Evolutionary conservation across 92 coral and sea anemone genomes (phyloP), one percentile per base, ranked within the genome.

Genomic region (Paramuricea clavata): DNA sequence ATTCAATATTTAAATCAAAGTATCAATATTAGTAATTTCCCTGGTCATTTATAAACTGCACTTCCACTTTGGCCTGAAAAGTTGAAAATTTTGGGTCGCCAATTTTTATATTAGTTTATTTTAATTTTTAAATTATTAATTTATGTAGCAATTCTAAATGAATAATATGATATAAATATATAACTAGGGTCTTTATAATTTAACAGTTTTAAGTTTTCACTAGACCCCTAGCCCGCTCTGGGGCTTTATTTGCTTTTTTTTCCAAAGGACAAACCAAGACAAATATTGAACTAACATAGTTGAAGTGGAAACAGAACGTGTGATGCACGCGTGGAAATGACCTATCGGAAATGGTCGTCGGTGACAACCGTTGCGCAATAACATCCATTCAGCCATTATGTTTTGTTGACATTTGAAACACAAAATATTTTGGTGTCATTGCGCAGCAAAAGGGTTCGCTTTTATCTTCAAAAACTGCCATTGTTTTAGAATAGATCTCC

Each of bases 381-480:
- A 54, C 27, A 3, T 23, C 62, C 26, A 47, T 2, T 47, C 54
- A 15, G 56, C 56, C 7, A 6, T 28, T 23, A 12, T 39, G 3
- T 43, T 23, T 16, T 52, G 60, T 42, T 74, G n/a, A 28, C 36
- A 19, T 43, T 49, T 28, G 26, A 27, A 33, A 23, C 6, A 32
- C 26, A n/a, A 76, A 65, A 65, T 12, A 60, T 60, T 47, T 60
- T 60, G 50, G 34, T 19, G 25, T 6, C n/a, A 49, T 74, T 74
- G 81, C 81, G 81, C 60, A 74, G 81, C 33, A 28, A 43, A 23
- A n/a, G 3, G 9, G 10, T 25, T 32, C 11, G 9, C 0, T 76
- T 23, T 23, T 6, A 32, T 31, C 44, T 28, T 31, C 12, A 12
- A 6, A 23, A 52, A 26, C 39, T 52, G 60, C 12, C 34, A 21